Percentiles rank a stretch among this genome's conserved stretches.
Conservation (phyloP, 2,113 vertebrate genomes). For the Channa maculata region DNA sequence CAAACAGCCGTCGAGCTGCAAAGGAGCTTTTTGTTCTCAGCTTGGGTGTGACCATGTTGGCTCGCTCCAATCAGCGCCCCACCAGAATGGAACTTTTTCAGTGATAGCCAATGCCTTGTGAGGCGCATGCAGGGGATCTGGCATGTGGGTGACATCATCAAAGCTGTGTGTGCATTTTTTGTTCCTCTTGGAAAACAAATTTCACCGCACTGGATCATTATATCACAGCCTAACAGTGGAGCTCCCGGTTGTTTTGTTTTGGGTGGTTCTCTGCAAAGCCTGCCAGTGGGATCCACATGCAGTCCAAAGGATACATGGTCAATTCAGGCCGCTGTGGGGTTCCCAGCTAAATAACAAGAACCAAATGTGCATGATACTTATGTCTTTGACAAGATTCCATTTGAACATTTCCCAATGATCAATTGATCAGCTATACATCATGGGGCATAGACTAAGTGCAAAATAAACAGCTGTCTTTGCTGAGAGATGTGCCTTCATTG, state of each 20-base stretch:
- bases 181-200: constrained; percentile 64
- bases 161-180: constrained; percentile 54
- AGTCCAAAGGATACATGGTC: constrained; percentile 34
- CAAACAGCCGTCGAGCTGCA: constrained; percentile 56
- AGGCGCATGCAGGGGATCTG: constrained; percentile 56
- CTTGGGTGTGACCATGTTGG: constrained; percentile 62
- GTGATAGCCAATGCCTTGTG: constrained; percentile 48
- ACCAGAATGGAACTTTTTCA: constrained; percentile 57
- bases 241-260: constrained; percentile 66
- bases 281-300: constrained; percentile 58
- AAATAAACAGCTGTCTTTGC: constrained; percentile 62
- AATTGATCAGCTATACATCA: constrained; percentile 65
- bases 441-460: constrained; percentile 31
- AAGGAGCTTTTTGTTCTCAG: constrained; percentile 56
- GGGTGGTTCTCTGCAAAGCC: constrained; percentile 58
- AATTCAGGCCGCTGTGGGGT: constrained; percentile 32
- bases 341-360: constrained; percentile 61
- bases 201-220: constrained; percentile 29
- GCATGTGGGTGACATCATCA: constrained; percentile 62
- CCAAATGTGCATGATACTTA: constrained; percentile 73
- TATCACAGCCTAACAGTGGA: constrained; percentile 33
- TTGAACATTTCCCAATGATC: constrained; percentile 57
- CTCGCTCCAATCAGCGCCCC: constrained; percentile 35
- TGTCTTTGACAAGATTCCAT: constrained; percentile 48
- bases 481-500: constrained; percentile 56